Conservation (phyloP, 2,797 vertebrate genomes). For the Arnoldichthys spilopterus region DNA sequence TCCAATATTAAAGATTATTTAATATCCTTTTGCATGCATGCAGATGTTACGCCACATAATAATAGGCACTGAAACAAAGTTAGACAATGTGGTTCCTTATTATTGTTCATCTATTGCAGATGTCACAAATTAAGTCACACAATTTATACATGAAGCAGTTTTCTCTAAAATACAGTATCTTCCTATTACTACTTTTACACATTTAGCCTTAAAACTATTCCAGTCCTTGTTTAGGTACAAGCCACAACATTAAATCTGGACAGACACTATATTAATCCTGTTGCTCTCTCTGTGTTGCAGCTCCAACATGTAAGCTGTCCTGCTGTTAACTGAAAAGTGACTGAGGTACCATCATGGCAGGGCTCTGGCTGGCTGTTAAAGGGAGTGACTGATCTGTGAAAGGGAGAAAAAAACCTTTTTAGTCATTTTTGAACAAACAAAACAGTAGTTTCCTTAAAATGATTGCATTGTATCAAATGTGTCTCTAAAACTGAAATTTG, state of each 20-base stretch:
- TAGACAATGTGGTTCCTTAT: neutral
- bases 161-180: neutral
- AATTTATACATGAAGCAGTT: neutral
- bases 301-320: neutral
- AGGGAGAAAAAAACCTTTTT: neutral
- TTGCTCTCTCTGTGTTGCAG: neutral
- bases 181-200: neutral
- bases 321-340: neutral
- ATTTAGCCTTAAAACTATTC: neutral
- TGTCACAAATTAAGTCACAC: neutral
- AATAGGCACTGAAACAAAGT: neutral
- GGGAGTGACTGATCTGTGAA: neutral
- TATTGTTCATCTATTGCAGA: neutral
- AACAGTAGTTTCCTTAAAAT: neutral
- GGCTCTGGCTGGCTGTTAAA: neutral
- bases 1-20: neutral
- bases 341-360: constrained; percentile 2
- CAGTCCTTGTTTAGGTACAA: neutral
- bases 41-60: neutral
- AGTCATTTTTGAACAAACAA: too few relatives aligned
- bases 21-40: neutral
- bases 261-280: neutral
- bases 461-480: neutral
- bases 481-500: neutral
- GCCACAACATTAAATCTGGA: neutral